These are phyloP conservation scores for Labeo catla DNA, from an alignment of 2,113 vertebrate genomes.

Conservation along the genomic window DNA sequence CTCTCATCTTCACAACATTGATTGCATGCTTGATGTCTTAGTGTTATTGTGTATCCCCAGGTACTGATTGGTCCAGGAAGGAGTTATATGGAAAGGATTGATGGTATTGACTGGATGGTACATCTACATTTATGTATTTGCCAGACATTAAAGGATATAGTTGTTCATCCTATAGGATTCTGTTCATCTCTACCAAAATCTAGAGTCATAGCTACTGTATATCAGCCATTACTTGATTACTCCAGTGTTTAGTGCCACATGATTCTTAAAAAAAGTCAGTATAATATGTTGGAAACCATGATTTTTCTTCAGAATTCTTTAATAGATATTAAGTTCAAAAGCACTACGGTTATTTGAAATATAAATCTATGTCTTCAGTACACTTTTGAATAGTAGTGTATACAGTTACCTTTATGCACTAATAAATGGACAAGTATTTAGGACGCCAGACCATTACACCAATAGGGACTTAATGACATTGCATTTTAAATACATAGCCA, in stretches of 20 bases:
- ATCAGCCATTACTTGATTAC: neutral
- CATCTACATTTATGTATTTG: neutral
- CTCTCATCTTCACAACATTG: neutral
- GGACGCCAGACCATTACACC: too few relatives aligned
- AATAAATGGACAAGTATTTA: too few relatives aligned
- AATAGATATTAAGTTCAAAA: too few relatives aligned
- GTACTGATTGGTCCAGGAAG: neutral
- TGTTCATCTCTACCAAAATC: neutral
- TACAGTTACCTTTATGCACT: too few relatives aligned
- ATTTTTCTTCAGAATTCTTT: too few relatives aligned
- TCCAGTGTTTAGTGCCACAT: too few relatives aligned
- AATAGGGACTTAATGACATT: too few relatives aligned
- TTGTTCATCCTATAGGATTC: neutral
- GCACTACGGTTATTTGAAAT: too few relatives aligned
- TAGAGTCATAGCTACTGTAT: neutral
- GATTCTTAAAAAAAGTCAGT: too few relatives aligned
- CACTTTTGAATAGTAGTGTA: too few relatives aligned
- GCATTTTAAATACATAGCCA: too few relatives aligned
- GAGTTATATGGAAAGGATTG: neutral
- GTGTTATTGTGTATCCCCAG: neutral
- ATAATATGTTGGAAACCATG: neutral
- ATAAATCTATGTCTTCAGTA: too few relatives aligned
- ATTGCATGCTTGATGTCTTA: neutral
- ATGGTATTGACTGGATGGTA: neutral
- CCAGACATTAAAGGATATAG: neutral